A percentile compares a stretch with the other conserved stretches of the same genome.
Evolutionary conservation across 2,113 vertebrate genomes (phyloP).

Genomic region (Apteryx owenii): DNA sequence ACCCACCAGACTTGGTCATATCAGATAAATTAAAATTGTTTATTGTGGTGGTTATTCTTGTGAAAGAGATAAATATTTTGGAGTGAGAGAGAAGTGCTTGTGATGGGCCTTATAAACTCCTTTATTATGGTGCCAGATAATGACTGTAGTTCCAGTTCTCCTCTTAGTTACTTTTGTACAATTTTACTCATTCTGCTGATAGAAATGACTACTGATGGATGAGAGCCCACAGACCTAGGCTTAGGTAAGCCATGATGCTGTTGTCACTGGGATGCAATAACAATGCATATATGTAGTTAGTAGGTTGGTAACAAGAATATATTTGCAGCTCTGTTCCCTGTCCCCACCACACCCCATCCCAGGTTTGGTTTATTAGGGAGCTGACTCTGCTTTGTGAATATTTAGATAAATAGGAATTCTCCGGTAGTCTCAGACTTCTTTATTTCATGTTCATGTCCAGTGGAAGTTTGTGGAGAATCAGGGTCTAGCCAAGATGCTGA

Average conservation of each 20-base stretch:
- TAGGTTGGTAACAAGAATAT: background rate
- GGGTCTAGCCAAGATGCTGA: background rate
- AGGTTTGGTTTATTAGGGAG: background rate
- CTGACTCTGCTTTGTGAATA: background rate
- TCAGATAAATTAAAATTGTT: background rate
- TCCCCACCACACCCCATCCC: background rate
- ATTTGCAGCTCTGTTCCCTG: background rate
- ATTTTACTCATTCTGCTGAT: background rate
- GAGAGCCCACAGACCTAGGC: background rate
- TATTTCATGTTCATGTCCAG: background rate
- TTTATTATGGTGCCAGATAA: background rate
- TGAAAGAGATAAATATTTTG: background rate
- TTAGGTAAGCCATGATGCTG: background rate
- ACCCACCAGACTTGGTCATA: background rate
- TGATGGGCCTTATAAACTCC: background rate
- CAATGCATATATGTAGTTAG: background rate
- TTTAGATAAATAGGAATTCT: background rate
- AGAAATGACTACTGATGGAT: background rate
- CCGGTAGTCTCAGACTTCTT: background rate
- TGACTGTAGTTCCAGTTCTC: background rate
- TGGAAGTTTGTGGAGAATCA: background rate
- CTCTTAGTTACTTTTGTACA: background rate
- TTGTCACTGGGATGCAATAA: background rate
- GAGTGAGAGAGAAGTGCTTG: background rate
- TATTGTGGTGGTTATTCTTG: background rate